Conservation (phyloP, 2,113 vertebrate species). For the Todiramphus saurophagus region DNA sequence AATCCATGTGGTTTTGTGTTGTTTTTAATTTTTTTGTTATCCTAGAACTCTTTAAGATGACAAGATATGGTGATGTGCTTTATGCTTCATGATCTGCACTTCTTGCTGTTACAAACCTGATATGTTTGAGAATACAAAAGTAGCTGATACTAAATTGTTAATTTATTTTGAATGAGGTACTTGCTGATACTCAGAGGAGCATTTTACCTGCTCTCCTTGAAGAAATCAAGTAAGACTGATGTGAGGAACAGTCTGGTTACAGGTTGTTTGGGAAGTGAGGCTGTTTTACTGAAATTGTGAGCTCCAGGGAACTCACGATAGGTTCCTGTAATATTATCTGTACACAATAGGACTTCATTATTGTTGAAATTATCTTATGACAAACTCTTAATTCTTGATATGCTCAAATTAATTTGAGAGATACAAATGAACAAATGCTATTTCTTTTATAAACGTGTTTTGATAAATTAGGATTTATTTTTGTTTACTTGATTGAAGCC, state of each 20-base stretch:
- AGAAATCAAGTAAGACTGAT: neutral
- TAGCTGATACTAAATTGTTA: neutral
- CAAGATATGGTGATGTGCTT: neutral
- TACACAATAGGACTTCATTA: neutral
- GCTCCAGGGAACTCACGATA: neutral
- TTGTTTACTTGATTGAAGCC: neutral
- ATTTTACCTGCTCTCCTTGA: constrained; percentile 12
- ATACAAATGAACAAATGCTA: neutral
- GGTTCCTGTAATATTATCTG: constrained; percentile 3
- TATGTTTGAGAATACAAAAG: neutral
- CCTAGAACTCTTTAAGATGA: neutral
- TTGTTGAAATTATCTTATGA: neutral
- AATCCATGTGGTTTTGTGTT: neutral
- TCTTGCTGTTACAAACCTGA: neutral
- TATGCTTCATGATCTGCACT: neutral
- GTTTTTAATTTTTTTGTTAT: neutral
- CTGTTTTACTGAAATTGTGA: neutral
- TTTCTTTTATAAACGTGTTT: neutral
- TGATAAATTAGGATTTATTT: neutral
- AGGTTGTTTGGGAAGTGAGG: neutral
- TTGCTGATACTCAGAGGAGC: constrained; percentile 8
- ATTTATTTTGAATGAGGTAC: constrained; percentile 5
- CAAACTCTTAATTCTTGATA: neutral
- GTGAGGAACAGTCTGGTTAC: constrained; percentile 2
- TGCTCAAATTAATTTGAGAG: constrained; percentile 37